Conservation (phyloP, 2,888 invertebrate genomes). For the Mimas tiliae region DNA sequence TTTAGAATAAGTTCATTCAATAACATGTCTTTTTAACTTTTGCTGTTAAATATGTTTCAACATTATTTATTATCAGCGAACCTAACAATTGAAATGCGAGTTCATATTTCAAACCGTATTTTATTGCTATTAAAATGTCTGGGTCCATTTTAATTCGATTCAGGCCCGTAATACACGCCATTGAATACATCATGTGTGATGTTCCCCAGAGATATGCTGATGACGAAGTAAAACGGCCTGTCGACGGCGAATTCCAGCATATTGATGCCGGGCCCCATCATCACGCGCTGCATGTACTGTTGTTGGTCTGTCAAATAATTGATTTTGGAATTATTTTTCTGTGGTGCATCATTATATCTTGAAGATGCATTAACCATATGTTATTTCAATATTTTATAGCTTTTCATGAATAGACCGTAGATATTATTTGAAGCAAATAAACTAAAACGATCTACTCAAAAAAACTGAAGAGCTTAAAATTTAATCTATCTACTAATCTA, state of each 20-base stretch:
- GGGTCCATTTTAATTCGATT: constrained; percentile 33
- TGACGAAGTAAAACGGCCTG: constrained; percentile 59
- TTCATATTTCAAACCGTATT: neutral
- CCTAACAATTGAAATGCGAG: neutral
- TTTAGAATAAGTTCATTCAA: too few species aligned
- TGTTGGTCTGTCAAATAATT: constrained; percentile 16
- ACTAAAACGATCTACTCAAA: too few species aligned
- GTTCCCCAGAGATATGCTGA: constrained; percentile 40
- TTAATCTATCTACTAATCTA: too few species aligned
- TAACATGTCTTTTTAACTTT: too few species aligned
- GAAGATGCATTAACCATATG: too few species aligned
- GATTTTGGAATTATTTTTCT: neutral
- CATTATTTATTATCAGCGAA: neutral
- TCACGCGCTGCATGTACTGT: constrained; percentile 4
- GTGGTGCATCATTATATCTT: neutral
- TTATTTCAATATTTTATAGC: too few species aligned
- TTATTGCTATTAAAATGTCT: neutral
- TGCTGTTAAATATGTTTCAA: too few species aligned
- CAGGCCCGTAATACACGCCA: constrained; percentile 60
- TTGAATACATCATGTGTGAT: constrained; percentile 44
- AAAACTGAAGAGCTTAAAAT: too few species aligned
- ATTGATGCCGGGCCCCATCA: constrained; percentile 13
- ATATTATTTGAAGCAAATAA: too few species aligned
- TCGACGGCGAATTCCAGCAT: constrained; percentile 43
- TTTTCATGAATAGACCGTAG: too few species aligned